Percentiles rank a stretch among this genome's conserved stretches.
Conservation (phyloP, 2,888 invertebrate species). For the Myopa testacea region DNA sequence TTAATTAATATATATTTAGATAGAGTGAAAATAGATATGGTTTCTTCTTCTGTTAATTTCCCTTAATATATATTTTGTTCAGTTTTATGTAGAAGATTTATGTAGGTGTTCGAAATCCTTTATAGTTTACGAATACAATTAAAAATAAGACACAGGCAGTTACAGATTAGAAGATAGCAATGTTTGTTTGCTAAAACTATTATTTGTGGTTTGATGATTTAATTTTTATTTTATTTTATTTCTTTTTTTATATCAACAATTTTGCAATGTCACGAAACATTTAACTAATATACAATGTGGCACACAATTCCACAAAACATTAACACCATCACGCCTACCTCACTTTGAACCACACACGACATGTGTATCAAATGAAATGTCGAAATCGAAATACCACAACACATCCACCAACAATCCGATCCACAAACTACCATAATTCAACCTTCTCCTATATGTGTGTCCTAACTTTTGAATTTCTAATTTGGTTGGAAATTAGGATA, state of each 20-base stretch:
- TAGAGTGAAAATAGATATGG: constrained; percentile 2
- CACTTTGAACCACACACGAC: constrained; percentile 3
- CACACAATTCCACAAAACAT: background rate
- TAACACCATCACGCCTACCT: background rate
- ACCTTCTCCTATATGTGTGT: constrained; percentile 47
- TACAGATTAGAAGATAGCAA: background rate
- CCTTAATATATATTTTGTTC: background rate
- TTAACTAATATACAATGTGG: constrained; percentile 19
- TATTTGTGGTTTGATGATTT: constrained; percentile 21
- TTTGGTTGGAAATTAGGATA: constrained; percentile 59
- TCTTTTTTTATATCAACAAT: constrained; percentile 19
- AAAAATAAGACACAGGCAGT: background rate
- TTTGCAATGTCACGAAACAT: constrained; percentile 7
- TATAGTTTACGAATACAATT: no score
- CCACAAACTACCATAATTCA: constrained; percentile 11
- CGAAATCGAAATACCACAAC: constrained; percentile 17
- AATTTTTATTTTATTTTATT: constrained; percentile 24
- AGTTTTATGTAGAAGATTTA: no score
- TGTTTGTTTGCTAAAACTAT: constrained; percentile 7
- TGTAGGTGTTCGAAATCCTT: no score
- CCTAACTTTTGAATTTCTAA: constrained; percentile 56
- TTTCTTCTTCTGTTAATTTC: background rate
- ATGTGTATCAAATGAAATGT: constrained; percentile 2
- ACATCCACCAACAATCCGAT: constrained; percentile 13
- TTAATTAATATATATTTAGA: background rate